phyloP scores from a whole-genome alignment of 2,888 invertebrate genomes.

The Lacanobia oleracea region DNA sequence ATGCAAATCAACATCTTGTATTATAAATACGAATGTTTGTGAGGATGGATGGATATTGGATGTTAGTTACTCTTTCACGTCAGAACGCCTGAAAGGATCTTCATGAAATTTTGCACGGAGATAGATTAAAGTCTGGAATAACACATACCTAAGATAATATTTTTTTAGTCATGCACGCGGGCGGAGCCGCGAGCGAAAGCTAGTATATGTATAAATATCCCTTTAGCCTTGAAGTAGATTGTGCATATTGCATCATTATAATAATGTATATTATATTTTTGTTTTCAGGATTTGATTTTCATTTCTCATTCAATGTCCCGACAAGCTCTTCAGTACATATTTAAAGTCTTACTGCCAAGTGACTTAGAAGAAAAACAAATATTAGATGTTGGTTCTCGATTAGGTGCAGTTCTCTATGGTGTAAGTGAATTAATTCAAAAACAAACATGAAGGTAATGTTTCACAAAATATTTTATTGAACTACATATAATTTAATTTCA shows the following conservation, averaged over 20 bases:
- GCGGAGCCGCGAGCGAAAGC: too few relatives aligned
- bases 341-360: slow-evolving; percentile 91
- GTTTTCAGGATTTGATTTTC: slow-evolving; percentile 87
- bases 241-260: neutral
- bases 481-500: slow-evolving; percentile 72
- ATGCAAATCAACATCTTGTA: too few relatives aligned
- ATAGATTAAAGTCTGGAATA: too few relatives aligned
- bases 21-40: too few relatives aligned
- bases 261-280: neutral
- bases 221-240: neutral
- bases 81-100: too few relatives aligned
- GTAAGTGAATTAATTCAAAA: slow-evolving; percentile 80
- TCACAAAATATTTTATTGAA: neutral
- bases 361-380: slow-evolving; percentile 90
- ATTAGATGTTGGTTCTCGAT: slow-evolving; percentile 93
- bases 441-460: neutral
- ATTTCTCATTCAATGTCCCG: slow-evolving; percentile 93
- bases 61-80: too few relatives aligned
- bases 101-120: too few relatives aligned
- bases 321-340: slow-evolving; percentile 91
- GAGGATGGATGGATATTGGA: too few relatives aligned
- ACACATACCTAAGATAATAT: too few relatives aligned
- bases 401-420: slow-evolving; percentile 93
- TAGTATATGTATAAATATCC: neutral
- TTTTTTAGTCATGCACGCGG: too few relatives aligned